Base-by-base conservation (phyloP, 2,888 invertebrate genomes). In the Acholoe squamosa region DNA sequence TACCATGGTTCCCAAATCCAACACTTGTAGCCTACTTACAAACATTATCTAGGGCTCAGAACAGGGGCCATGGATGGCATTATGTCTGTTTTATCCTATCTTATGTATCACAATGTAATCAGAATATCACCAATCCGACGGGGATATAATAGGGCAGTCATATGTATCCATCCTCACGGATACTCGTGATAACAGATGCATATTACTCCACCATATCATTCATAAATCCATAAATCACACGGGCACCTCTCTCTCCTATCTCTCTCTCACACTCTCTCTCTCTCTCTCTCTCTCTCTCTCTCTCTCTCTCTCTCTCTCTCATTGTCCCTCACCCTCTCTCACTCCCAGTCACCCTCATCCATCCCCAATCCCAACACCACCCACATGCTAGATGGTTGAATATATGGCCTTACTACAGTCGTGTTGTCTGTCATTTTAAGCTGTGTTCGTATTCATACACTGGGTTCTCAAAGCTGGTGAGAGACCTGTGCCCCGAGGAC, bases 401-500 rank as follows among this genome's bases (percentile, higher is more conserved):
- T 28, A 71, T 71, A 71, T 71, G 71, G 25, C 71, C 14, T 0
- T 28, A 25, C 80, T 77, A 90, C 77, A 77, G 56, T 33, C 51
- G 71, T 25, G 80, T 51, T 51, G 80, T 90, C 43, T 90, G 90
- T 90, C 91, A 91, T 84, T 91, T 89, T n/a, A 89, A 51, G 31
- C 86, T 90, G 67, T 91, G 90, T 43, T 91, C 91, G 28, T 91
- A 91, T 33, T 91, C 91, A 71, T 91, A 91, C 25, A 91, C 91
- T 10, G 90, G 91, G 52, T 91, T 91, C 89, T 91, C 90, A 56
- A 91, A 91, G 89, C 91, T 91, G 16, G 91, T 91, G 52, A 91
- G 67, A 0, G 91, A 89, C 5, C 89, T 89, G 54, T 91, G 91
- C 7, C 91, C 91, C 0, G 67, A 51, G 0, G 52, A 54, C 10